Evolutionary conservation across 2,888 invertebrate species (phyloP), one percentile per base, ranked within the genome.

Genomic region (Limnephilus rhombicus): DNA sequence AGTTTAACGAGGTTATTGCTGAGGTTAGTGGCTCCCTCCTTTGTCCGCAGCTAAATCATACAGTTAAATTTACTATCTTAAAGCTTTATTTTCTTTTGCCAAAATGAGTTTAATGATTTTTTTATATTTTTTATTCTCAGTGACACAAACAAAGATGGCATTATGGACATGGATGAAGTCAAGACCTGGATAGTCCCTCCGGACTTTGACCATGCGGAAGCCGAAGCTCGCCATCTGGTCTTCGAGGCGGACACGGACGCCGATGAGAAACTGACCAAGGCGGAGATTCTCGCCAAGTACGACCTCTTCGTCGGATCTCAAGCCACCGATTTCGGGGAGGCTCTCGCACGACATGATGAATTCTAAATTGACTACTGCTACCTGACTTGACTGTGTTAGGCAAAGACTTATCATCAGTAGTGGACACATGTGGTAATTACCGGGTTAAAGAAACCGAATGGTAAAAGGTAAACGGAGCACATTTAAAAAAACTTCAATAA

Each of bases 271-370:
- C 96, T 99, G 49, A 98, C 98, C 13, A 98, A 98, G 95, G 97
- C 97, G 0, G 99, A 99, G 96, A 97, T 99, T 68, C 95, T 99
- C 41, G 98, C 98, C 91, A 99, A 99, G 95, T 99, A 99, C 95
- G 99, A 99, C 95, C 96, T 99, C 15, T 99, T 99, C 95, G 99
- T 99, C 7, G 99, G 99, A 80, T 99, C 99, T 0, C 99, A 99
- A 95, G 99, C 99, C 1, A 99, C 99, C 0, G 99, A 99, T 96
- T 99, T 99, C 95, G 99, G 99, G 0, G 99, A 99, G 95, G 99
- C 99, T 11, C 96, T 99, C 29, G 97, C 98, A 1, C 97, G 99
- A 94, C 99, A 99, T 94, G 99, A 99, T 95, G 99, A 99, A 95
- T 99, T 99, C 96, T 99, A 97, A 96, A 18, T 34, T 90, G 24